Conservation (phyloP, 1,140 invertebrate species). For the Bombyx mori region ASM3026992v2 NC_085130.1:18658501-18659000, state of each 20-base stretch:
- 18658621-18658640: slow-evolving; percentile 50
- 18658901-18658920: background rate
- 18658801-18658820: background rate
- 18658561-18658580: slow-evolving; percentile 38
- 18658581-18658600: slow-evolving; percentile 41
- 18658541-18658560: slow-evolving; percentile 36
- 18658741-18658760: background rate
- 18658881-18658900: background rate
- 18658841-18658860: too few species aligned
- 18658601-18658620: slow-evolving; percentile 40
- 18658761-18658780: background rate
- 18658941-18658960: background rate
- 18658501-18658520: slow-evolving; percentile 8
- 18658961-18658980: background rate
- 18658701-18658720: background rate
- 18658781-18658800: background rate
- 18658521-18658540: slow-evolving; percentile 28
- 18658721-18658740: background rate
- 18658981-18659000: too few species aligned
- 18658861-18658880: background rate
- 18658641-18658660: slow-evolving; percentile 43
- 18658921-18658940: background rate
- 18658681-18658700: slow-evolving; percentile 6
- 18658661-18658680: slow-evolving; percentile 42
- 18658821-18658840: background rate